Conservation (phyloP, 2,113 vertebrate species). For the Chaetodon auriga region DNA sequence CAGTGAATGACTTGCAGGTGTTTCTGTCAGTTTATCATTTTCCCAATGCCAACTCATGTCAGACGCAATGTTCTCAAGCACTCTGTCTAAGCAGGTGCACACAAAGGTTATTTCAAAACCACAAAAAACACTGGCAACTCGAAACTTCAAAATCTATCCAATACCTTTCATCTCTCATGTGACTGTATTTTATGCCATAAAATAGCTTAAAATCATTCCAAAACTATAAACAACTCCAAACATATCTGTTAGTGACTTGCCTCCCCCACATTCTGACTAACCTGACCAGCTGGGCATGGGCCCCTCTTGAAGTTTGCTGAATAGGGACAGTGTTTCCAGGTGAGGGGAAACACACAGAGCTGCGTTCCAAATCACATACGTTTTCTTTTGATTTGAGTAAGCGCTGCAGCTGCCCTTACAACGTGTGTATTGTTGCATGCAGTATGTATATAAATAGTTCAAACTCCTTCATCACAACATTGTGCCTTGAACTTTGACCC, state of each 20-base stretch:
- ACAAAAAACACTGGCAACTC: neutral
- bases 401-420: too few relatives aligned
- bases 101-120: neutral
- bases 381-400: too few relatives aligned
- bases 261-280: neutral
- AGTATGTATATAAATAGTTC: too few relatives aligned
- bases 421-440: too few relatives aligned
- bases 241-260: neutral
- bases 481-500: too few relatives aligned
- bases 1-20: neutral
- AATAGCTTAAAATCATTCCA: neutral
- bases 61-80: neutral
- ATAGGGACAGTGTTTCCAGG: neutral
- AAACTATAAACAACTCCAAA: neutral
- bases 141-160: neutral
- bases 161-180: neutral
- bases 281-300: neutral
- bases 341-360: neutral
- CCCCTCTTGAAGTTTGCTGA: neutral
- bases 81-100: neutral
- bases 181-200: neutral
- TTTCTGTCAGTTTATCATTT: neutral
- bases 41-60: neutral
- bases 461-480: too few relatives aligned
- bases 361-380: too few relatives aligned